Base-by-base conservation (phyloP, 2,888 invertebrate species). In the Euclidia mi region DNA sequence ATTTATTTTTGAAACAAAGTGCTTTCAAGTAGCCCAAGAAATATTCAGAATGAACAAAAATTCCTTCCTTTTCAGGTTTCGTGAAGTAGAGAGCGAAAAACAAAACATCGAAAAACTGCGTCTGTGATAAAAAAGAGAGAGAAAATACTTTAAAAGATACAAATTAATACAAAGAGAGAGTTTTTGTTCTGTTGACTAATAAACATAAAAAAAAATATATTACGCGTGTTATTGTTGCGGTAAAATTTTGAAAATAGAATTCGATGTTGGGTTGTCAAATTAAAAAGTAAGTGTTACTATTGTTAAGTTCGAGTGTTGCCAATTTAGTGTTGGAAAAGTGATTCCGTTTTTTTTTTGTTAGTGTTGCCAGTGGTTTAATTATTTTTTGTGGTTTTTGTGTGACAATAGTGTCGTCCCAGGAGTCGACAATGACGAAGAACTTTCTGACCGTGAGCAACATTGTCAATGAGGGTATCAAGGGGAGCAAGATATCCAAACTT, bases 381-480 rank as follows among this genome's bases (percentile, higher is more conserved):
- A 31, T 35, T 73, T 71, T 61, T 56, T 71, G 74, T 68, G 72
- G 71, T 69, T 76, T 78, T 65, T 78, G 76, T 76, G 71, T 78
- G 87, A 83, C 81, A 76, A 70, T 83, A 92, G 88, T 92, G 93
- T 78, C 91, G 80, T 90, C 93, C 67, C 90, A 92, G 81, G 92
- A 92, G 83, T 92, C 93, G 50, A 91, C 90, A 57, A 94, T 94
- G 90, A 94, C 94, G 90, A 95, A 95, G 89, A 95, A 95, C 86
- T 95, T 95, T 88, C 89, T 95, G 85, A 95, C 95, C 71, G 95
- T 95, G 60, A 95, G 95, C 84, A 95, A 91, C 81, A 93, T 94
- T 80, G 96, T 97, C 94, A 95, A 97, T 87, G 97, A 96, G 85
- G 96, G 97, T 66, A 95, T 97, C 84, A 96, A 96, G 87, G 96